These are phyloP conservation scores for Silurus lanzhouensis DNA, from an alignment of 2,797 vertebrate species.

Conservation along the genomic window DNA sequence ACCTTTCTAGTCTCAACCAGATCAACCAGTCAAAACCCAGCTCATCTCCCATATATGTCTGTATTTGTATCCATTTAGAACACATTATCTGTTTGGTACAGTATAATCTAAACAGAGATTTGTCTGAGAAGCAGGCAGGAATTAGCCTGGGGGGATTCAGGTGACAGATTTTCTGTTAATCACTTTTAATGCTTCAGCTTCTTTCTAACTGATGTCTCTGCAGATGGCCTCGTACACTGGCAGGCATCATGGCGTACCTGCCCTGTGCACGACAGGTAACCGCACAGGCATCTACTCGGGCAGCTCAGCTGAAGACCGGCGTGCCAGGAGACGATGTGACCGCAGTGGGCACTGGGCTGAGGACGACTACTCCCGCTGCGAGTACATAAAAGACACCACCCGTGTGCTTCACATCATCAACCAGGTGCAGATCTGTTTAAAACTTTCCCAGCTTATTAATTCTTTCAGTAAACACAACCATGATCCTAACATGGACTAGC, in stretches of 20 bases:
- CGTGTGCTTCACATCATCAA: slow-evolving; percentile 77
- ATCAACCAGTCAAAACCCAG: too few relatives aligned
- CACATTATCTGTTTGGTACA: background rate
- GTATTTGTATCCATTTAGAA: slow-evolving; percentile 2
- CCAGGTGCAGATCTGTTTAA: slow-evolving; percentile 39
- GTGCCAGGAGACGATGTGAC: slow-evolving; percentile 88
- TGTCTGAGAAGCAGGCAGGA: background rate
- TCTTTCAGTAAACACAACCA: background rate
- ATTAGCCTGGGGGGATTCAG: background rate
- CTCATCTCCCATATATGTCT: background rate
- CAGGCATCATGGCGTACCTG: slow-evolving; percentile 89
- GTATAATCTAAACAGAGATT: background rate
- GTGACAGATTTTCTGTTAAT: background rate
- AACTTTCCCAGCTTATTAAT: background rate
- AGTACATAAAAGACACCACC: slow-evolving; percentile 95
- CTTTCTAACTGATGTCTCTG: slow-evolving; percentile 3
- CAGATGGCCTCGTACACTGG: slow-evolving; percentile 94
- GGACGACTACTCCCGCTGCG: slow-evolving; percentile 91
- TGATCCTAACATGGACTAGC: background rate
- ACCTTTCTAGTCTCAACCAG: background rate
- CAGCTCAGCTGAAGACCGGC: slow-evolving; percentile 79
- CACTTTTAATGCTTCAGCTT: background rate
- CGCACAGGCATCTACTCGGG: slow-evolving; percentile 84
- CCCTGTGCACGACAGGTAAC: slow-evolving; percentile 85
- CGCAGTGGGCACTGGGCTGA: slow-evolving; percentile 89